A percentile compares a stretch with the other conserved stretches of the same genome.
Conservation (phyloP, 2,797 vertebrate genomes). For the Cheracebus regulus region DNA sequence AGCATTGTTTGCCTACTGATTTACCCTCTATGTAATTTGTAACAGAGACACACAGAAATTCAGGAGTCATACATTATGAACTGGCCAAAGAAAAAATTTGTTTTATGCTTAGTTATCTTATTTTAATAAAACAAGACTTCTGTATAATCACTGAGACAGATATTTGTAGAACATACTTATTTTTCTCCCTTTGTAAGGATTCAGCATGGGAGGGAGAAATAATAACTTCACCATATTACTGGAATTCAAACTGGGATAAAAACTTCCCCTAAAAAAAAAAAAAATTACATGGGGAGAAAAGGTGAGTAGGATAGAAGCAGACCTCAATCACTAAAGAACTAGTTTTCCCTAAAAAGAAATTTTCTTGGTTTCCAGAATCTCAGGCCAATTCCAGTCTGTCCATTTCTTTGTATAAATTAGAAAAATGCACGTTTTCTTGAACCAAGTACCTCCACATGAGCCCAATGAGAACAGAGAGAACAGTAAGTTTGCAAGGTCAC, state of each 20-base stretch:
- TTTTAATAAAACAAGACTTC: not conserved
- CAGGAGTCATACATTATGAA: not conserved
- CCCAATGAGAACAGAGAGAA: not conserved
- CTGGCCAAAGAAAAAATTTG: not conserved
- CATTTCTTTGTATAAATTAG: not conserved
- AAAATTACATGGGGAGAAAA: not conserved
- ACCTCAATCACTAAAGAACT: not conserved
- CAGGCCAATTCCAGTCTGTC: accelerated
- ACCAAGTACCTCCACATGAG: accelerated
- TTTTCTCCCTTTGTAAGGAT: not conserved
- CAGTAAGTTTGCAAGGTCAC: not conserved
- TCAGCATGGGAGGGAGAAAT: not conserved
- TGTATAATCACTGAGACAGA: not conserved
- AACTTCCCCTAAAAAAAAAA: not conserved
- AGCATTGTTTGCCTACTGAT: not conserved
- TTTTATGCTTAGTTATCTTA: not conserved
- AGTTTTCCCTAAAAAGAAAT: not conserved
- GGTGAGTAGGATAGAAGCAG: not conserved
- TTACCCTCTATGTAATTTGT: not conserved
- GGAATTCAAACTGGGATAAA: not conserved
- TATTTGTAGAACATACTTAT: not conserved
- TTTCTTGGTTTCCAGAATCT: not conserved
- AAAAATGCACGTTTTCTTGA: not conserved
- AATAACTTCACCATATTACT: not conserved
- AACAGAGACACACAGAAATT: not conserved